Base-by-base conservation (phyloP, 2,797 vertebrate genomes). In the Xerus rutilus region DNA sequence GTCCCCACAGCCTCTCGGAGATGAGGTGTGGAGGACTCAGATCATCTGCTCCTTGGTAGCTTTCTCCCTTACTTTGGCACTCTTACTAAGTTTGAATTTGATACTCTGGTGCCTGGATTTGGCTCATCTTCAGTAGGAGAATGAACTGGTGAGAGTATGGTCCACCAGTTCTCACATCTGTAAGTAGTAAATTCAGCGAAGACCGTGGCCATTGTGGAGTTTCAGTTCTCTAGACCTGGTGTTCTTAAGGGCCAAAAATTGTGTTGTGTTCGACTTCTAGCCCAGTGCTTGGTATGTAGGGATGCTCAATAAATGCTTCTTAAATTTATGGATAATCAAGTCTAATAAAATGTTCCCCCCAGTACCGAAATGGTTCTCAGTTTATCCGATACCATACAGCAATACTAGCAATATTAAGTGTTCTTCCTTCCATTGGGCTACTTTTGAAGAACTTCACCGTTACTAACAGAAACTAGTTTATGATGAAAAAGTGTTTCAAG, bases 401-500 rank as follows among this genome's bases (percentile, higher is more conserved):
- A n/a, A 4, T 39, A 28, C 35, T 52, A 9, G 7, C 96, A n/a
- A 45, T 82, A 20, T 21, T 87, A 72, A 79, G 7, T 67, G 30
- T 64, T 64, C 20, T 67, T 62, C 47, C 30, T 84, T 43, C 23
- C 43, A 0, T 64, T 76, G 65, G 13, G 43, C 32, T 69, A 20
- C 35, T 67, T 76, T 49, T 49, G 28, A 28, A 65, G 25, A 86
- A 83, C 92, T 88, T 94, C 76, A 76, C 7, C 25, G 0, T 52
- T 49, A 86, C 59, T 95, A 69, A 78, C 69, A 12, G 14, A 74
- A 45, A 52, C 45, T 73, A 43, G 23, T 67, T 20, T 86, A 7
- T 20, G 5, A 54, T 59, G 88, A 77, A 96, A 91, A 69, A 23
- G 47, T 86, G 6, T 83, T 92, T 88, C 64, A 62, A 32, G 62